Conservation (phyloP, 2,888 invertebrate species). For the Pyralis farinalis region DNA sequence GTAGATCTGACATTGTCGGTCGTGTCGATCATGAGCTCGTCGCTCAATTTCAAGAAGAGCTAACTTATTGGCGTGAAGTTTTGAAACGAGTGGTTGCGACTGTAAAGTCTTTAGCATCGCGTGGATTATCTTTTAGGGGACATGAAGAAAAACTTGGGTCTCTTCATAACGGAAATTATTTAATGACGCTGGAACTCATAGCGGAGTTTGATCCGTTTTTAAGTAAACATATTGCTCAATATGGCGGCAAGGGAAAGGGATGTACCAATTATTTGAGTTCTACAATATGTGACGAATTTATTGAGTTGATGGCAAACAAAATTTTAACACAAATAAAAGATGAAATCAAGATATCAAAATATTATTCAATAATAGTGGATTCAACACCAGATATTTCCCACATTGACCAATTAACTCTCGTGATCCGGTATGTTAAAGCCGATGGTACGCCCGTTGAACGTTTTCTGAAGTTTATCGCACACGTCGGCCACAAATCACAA, state of each 20-base stretch:
- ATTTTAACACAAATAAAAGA: slow-evolving; percentile 20
- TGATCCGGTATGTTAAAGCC: slow-evolving; percentile 12
- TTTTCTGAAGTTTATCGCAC: slow-evolving; percentile 15
- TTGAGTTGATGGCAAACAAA: slow-evolving; percentile 28
- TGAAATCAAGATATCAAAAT: slow-evolving; percentile 3
- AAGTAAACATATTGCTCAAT: slow-evolving; percentile 19
- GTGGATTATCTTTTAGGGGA: slow-evolving; percentile 22
- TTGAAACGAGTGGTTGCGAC: slow-evolving; percentile 20
- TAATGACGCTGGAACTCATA: slow-evolving; percentile 13
- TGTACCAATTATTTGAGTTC: too few species aligned
- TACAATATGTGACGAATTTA: slow-evolving; percentile 36
- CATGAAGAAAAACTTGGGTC: slow-evolving; percentile 18
- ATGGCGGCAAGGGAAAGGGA: too few species aligned
- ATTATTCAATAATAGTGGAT: slow-evolving; percentile 13
- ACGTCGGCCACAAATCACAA: slow-evolving; percentile 30
- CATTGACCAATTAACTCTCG: slow-evolving; percentile 15
- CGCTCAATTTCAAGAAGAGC: slow-evolving; percentile 4
- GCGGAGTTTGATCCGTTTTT: slow-evolving; percentile 17
- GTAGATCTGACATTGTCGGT: slow-evolving; percentile 4
- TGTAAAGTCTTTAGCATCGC: slow-evolving; percentile 19
- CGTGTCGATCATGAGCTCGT: slow-evolving; percentile 3
- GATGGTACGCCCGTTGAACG: slow-evolving; percentile 11
- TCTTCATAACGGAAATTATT: slow-evolving; percentile 19
- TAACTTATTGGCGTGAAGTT: slow-evolving; percentile 22
- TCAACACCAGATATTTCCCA: slow-evolving; percentile 17